phyloP scores from a whole-genome alignment of 2,113 vertebrate genomes.

The Isichthys henryi region DNA sequence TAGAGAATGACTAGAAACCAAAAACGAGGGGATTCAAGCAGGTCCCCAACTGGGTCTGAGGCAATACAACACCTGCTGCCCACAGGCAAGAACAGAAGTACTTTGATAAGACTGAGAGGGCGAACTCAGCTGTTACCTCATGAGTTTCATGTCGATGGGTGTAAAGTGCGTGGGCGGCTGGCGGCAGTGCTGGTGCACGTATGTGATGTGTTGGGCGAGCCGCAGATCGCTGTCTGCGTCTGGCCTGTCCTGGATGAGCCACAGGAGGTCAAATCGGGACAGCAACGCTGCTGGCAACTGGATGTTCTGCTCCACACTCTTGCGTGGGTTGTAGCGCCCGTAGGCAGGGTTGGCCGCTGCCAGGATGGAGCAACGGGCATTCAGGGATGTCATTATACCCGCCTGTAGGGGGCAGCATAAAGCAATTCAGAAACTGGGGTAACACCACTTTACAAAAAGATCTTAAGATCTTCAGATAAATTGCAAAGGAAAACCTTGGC shows the following conservation, averaged over 20 bases:
- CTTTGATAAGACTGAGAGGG: not conserved
- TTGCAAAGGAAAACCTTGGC: conserved; percentile 63
- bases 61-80: not conserved
- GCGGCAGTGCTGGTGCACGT: conserved; percentile 81
- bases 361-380: conserved; percentile 84
- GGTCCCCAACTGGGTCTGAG: not conserved
- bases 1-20: not conserved
- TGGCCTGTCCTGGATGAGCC: conserved; percentile 86
- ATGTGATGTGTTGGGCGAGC: conserved; percentile 87
- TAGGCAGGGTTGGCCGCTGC: conserved; percentile 88
- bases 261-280: conserved; percentile 85
- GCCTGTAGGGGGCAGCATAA: conserved; percentile 51
- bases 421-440: not conserved
- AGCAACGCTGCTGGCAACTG: conserved; percentile 81
- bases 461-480: not conserved
- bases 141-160: conserved; percentile 84
- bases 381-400: conserved; percentile 79
- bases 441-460: not conserved
- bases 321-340: conserved; percentile 78
- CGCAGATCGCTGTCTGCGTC: conserved; percentile 71
- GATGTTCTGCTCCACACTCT: conserved; percentile 75
- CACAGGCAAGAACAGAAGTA: not conserved
- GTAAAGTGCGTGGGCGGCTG: conserved; percentile 75
- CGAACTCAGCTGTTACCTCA: conserved; percentile 62
- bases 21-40: not conserved